Percentiles rank a stretch among this genome's conserved stretches.
phyloP scores from a whole-genome alignment of 1,140 invertebrate species.

The Nomia melanderi region DNA sequence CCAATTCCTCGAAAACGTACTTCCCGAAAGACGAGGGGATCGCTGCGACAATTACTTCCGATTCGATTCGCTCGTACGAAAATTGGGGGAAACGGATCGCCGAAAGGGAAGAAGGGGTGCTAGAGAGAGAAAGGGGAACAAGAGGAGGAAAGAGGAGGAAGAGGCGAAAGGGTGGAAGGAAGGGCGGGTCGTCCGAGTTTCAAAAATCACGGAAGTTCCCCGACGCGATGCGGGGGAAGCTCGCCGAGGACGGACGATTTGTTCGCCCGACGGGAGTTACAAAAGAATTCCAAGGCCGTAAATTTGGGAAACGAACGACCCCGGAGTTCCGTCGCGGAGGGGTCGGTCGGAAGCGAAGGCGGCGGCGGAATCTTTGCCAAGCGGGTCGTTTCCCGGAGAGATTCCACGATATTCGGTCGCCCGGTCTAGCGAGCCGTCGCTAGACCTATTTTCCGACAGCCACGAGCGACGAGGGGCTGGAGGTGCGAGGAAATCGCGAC shows the following conservation, averaged over 20 bases:
- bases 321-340: neutral
- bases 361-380: neutral
- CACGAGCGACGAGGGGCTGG: too few relatives aligned
- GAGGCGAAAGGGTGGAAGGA: neutral
- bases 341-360: neutral
- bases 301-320: slow-evolving; percentile 6
- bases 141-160: neutral
- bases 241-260: neutral
- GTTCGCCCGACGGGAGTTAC: slow-evolving; percentile 10
- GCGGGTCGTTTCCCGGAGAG: neutral
- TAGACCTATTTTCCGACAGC: neutral
- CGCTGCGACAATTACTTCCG: too few relatives aligned
- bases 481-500: too few relatives aligned
- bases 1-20: too few relatives aligned
- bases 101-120: too few relatives aligned
- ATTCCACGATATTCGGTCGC: neutral
- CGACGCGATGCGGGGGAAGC: neutral
- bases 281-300: slow-evolving; percentile 1
- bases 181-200: neutral
- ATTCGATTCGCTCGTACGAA: too few relatives aligned
- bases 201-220: neutral
- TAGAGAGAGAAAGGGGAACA: too few relatives aligned
- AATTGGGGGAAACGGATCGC: too few relatives aligned
- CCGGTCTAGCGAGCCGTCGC: neutral
- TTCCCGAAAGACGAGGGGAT: too few relatives aligned